Evolutionary conservation across 2,888 invertebrate genomes (phyloP), one percentile per base, ranked within the genome.

Genomic region (Bugula neritina): DNA sequence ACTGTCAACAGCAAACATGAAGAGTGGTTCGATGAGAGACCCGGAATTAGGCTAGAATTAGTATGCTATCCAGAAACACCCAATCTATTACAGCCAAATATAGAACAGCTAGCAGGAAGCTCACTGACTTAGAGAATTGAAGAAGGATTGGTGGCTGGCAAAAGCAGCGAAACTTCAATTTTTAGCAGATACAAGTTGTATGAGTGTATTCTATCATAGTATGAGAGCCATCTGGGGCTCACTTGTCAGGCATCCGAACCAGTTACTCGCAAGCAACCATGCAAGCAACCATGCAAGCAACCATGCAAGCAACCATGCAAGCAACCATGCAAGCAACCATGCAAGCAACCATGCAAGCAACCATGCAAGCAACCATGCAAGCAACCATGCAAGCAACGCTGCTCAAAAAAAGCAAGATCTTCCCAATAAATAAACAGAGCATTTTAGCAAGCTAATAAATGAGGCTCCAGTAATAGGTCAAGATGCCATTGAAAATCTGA

Each of bases 71-170:
- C 57, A 13, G 57, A 57, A 57, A 57, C 25, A 57, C 57, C 25
- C 25, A 25, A 23, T 57, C 57, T 25, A 57, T 5, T 25, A 57
- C 17, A 57, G 5, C 57, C 21, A 57, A n/a, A 57, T 57, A 25
- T n/a, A 5, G 57, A 57, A 25, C 25, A 25, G 57, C 25, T 25
- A 57, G 25, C 21, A 57, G 57, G 25, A 57, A 57, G 5, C 25
- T 5, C 57, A 57, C 52, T 17, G 21, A 57, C 25, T 5, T 57
- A 5, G 57, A 25, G 57, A 57, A 25, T n/a, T 57, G 5, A 57
- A 57, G 57, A 57, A 57, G 23, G 21, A 57, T 23, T 57, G 13
- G 57, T 13, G 57, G 25, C 57, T 57, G 17, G 57, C 57, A 57
- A 57, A 57, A 57, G 25, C 57, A 23, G 57, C 25, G 17, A n/a